These are phyloP conservation scores for Gastracanthus pulcherrimus DNA, from an alignment of 2,888 invertebrate genomes.

Conservation along the genomic window DNA sequence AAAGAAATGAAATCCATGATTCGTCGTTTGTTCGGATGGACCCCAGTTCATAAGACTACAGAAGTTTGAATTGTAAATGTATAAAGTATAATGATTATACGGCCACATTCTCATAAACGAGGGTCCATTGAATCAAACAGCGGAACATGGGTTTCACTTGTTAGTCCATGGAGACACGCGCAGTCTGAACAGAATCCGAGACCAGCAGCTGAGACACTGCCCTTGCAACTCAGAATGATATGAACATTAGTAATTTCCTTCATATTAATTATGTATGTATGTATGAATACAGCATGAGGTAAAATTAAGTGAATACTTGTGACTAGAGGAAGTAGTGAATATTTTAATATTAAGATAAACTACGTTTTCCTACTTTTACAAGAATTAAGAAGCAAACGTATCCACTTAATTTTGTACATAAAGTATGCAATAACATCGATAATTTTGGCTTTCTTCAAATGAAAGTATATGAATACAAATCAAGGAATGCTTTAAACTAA, in stretches of 20 bases:
- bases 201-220: constrained; percentile 41
- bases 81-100: background rate
- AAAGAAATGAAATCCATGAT: constrained; percentile 38
- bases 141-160: constrained; percentile 21
- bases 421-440: too few relatives aligned
- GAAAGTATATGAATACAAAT: background rate
- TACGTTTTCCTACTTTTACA: too few relatives aligned
- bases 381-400: background rate
- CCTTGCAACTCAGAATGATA: constrained; percentile 47
- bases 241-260: constrained; percentile 34
- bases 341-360: too few relatives aligned
- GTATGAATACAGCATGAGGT: too few relatives aligned
- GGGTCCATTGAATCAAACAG: background rate
- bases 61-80: background rate
- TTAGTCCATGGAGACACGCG: constrained; percentile 35
- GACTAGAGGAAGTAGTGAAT: too few relatives aligned
- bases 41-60: background rate
- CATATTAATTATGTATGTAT: background rate
- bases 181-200: constrained; percentile 30
- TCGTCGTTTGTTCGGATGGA: constrained; percentile 8
- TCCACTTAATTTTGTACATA: constrained; percentile 29
- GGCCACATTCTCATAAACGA: background rate
- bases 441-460: too few relatives aligned
- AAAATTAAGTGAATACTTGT: constrained; percentile 7
- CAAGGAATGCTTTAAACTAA: background rate